A percentile compares a stretch with the other conserved stretches of the same genome.
Conservation (phyloP, 1,140 invertebrate species). For the Cydia splendana region DNA sequence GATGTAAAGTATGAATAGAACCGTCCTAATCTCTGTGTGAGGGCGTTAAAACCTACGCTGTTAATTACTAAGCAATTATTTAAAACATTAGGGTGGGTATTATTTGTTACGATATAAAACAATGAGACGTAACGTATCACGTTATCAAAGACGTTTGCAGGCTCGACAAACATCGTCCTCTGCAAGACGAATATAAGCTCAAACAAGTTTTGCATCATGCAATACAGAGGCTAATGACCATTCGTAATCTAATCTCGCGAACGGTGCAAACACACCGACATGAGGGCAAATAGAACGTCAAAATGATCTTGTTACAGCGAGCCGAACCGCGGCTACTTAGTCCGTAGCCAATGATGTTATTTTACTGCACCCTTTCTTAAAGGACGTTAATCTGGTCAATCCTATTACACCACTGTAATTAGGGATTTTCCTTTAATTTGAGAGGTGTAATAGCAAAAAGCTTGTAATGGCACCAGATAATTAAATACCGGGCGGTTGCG, state of each 20-base stretch:
- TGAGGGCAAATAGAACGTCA: conserved; percentile 37
- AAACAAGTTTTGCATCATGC: conserved; percentile 49
- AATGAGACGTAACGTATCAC: background rate
- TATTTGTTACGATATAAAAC: background rate
- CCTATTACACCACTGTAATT: background rate
- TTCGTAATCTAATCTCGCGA: conserved; percentile 63
- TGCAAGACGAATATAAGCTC: conserved; percentile 36
- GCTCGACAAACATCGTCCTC: background rate
- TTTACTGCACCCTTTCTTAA: conserved; percentile 39
- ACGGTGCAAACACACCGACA: conserved; percentile 38
- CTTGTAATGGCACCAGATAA: too few species aligned
- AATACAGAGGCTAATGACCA: conserved; percentile 61
- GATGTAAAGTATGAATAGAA: background rate
- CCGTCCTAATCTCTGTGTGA: background rate
- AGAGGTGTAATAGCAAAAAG: too few species aligned
- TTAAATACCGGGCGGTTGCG: too few species aligned
- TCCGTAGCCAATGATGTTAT: conserved; percentile 7
- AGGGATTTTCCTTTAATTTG: background rate
- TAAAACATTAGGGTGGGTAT: background rate
- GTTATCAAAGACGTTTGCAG: background rate
- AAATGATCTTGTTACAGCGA: conserved; percentile 42
- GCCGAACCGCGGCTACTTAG: conserved; percentile 8
- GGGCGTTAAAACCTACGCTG: background rate
- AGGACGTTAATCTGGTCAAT: too few species aligned
- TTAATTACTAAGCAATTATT: background rate